Percentiles rank a stretch among this genome's conserved stretches.
Conservation (phyloP, 2,888 invertebrate genomes). For the Oxytorus armatus region DNA sequence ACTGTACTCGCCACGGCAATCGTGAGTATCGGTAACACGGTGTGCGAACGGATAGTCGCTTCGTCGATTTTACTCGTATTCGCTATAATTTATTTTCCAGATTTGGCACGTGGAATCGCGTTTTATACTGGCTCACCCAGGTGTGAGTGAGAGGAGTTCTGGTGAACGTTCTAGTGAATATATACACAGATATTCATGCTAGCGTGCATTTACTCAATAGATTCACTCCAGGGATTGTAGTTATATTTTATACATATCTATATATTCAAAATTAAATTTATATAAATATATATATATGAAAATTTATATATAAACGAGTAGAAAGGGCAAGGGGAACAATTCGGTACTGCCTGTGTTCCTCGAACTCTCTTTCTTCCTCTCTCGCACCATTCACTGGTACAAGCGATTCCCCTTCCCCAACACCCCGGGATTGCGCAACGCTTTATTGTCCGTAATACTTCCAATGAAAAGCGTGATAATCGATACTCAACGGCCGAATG, state of each 20-base stretch:
- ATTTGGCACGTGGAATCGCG: slow-evolving; percentile 60
- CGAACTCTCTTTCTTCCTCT: slow-evolving; percentile 23
- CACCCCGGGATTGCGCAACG: slow-evolving; percentile 66
- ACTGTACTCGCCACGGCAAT: slow-evolving; percentile 4
- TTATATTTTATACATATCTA: slow-evolving; percentile 19
- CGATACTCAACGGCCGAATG: slow-evolving; percentile 67
- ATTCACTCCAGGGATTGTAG: slow-evolving; percentile 38
- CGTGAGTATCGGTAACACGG: slow-evolving; percentile 6
- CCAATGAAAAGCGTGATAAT: slow-evolving; percentile 70
- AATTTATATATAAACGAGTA: slow-evolving; percentile 17
- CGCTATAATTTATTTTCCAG: slow-evolving; percentile 61
- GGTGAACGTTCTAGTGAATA: slow-evolving; percentile 37
- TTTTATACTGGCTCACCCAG: slow-evolving; percentile 54
- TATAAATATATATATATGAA: slow-evolving; percentile 17
- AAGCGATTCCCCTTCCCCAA: not conserved
- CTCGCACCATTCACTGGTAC: slow-evolving; percentile 31
- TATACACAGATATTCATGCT: slow-evolving; percentile 32
- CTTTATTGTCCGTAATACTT: slow-evolving; percentile 70
- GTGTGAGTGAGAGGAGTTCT: slow-evolving; percentile 50
- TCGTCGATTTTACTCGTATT: slow-evolving; percentile 50
- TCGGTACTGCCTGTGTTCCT: slow-evolving; percentile 43
- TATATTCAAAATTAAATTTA: slow-evolving; percentile 17
- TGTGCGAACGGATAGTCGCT: slow-evolving; percentile 53
- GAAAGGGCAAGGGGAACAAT: slow-evolving; percentile 56
- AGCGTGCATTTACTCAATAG: slow-evolving; percentile 46